A percentile compares a stretch with the other conserved stretches of the same genome.
Evolutionary conservation across 2,888 invertebrate species (phyloP).

Genomic region (Drosophila barbarae): DNA sequence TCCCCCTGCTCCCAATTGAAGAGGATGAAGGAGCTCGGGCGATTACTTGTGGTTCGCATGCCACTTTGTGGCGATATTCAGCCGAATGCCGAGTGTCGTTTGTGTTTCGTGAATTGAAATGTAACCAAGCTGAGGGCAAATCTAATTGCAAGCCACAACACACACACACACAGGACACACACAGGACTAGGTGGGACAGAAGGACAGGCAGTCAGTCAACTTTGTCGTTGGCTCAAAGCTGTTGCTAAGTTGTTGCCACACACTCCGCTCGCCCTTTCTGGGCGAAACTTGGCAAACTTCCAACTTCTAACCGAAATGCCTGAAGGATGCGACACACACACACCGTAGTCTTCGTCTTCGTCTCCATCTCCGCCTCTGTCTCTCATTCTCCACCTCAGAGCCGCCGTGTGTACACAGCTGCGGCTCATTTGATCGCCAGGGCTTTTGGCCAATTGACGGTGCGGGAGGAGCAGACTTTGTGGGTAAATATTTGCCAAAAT

Average conservation of each 20-base stretch:
- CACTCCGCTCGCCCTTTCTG: conserved; percentile 1
- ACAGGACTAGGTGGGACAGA: not conserved
- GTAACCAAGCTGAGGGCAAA: conserved; percentile 19
- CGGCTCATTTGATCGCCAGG: conserved; percentile 69
- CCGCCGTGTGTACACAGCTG: conserved; percentile 62
- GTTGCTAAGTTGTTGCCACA: conserved; percentile 52
- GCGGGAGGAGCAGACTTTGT: conserved; percentile 32
- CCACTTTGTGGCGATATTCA: conserved; percentile 11
- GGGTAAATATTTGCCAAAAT: conserved; percentile 68
- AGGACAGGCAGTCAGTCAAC: conserved; percentile 24
- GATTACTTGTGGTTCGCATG: conserved; percentile 7
- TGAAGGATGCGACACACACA: conserved; percentile 17
- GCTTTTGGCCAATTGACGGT: conserved; percentile 62
- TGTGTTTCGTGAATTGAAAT: conserved; percentile 16
- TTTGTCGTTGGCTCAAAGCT: conserved; percentile 44
- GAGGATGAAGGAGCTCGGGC: not conserved
- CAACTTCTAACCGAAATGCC: conserved; percentile 33
- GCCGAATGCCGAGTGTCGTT: conserved; percentile 1
- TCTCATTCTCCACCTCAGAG: not conserved
- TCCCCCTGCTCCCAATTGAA: not conserved
- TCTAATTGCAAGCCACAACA: conserved; percentile 42
- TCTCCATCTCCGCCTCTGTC: not conserved
- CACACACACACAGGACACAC: not conserved
- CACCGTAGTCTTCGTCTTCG: not conserved
- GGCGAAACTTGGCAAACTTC: conserved; percentile 24